These are phyloP conservation scores for Oncorhynchus gorbuscha DNA, from an alignment of 2,113 vertebrate species.

Conservation along the genomic window DNA sequence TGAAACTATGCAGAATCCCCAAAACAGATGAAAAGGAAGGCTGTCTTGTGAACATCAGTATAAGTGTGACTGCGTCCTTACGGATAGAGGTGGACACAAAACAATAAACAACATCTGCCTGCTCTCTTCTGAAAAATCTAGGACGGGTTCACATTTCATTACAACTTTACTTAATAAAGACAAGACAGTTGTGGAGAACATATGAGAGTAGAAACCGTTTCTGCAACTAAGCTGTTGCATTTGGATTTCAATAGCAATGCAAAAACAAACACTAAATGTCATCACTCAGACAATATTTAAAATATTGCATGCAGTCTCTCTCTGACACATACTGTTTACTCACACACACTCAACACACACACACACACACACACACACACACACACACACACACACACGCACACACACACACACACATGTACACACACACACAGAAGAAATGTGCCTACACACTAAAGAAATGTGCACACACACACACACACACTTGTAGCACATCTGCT, in stretches of 20 bases:
- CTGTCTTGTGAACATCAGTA: slow-evolving; percentile 66
- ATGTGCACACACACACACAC: slow-evolving; percentile 17
- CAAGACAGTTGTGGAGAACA: slow-evolving; percentile 22
- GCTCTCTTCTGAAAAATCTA: slow-evolving; percentile 58
- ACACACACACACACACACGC: background rate
- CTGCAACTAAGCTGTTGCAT: slow-evolving; percentile 40
- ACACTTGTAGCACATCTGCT: slow-evolving; percentile 64
- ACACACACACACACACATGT: background rate
- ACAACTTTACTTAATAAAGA: slow-evolving; percentile 27
- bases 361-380: background rate
- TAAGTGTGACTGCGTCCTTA: slow-evolving; percentile 55
- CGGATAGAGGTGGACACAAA: slow-evolving; percentile 66
- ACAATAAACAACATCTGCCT: slow-evolving; percentile 70
- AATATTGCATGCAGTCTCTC: slow-evolving; percentile 47
- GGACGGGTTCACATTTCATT: slow-evolving; percentile 59
- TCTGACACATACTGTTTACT: slow-evolving; percentile 5
- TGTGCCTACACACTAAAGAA: background rate
- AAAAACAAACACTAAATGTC: slow-evolving; percentile 62
- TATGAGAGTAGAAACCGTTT: slow-evolving; percentile 33
- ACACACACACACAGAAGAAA: background rate
- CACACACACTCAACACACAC: slow-evolving; percentile 28
- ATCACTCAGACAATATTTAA: slow-evolving; percentile 53
- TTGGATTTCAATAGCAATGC: slow-evolving; percentile 58
- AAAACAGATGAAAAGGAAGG: slow-evolving; percentile 28
- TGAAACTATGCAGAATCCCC: background rate